Evolutionary conservation across 2,888 invertebrate species (phyloP), one percentile per base, ranked within the genome.

Genomic region (Sipha maydis): DNA sequence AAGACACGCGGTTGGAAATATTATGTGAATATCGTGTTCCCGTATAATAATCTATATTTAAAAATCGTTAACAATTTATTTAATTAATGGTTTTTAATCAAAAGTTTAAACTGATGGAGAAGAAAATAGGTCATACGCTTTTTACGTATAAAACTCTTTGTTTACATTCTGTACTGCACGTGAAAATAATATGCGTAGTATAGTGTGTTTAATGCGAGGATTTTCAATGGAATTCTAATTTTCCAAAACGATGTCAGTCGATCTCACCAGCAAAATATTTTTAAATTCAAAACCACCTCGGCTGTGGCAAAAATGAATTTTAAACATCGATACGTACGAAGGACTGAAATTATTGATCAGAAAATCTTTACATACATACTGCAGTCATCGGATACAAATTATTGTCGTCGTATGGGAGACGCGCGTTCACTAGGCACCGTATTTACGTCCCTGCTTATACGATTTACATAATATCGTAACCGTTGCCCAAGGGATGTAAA

Each of bases 321-420:
- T 34, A 73, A 83, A 73, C 71, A 54, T 48, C 71, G 31, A 83
- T 69, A 83, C 21, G 48, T 54, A 48, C 25, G 69, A 3, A 2
- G 69, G 14, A 25, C 83, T 11, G 71, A 25, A 83, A 83, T 83
- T 71, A 73, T 71, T 73, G 54, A 73, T 71, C 54, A 25, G 54
- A 54, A 80, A 82, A 69, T 25, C 69, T 69, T n/a, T 41, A 82
- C n/a, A 28, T 1, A 11, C 7, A 28, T 28, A 69, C 69, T 19
- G 19, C 41, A 67, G 28, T 38, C n/a, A 67, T 25, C 38, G 31
- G 61, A 31, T 80, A 82, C 69, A 79, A 34, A 34, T 31, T 48
- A 48, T 69, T 21, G 19, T 9, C 31, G 48, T 25, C 48, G 11
- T 48, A 17, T 71, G n/a, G 21, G 11, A 80, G 11, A 48, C 48